Evolutionary conservation across 2,888 invertebrate genomes (phyloP).

Genomic region (Acanthopleura granulata): DNA sequence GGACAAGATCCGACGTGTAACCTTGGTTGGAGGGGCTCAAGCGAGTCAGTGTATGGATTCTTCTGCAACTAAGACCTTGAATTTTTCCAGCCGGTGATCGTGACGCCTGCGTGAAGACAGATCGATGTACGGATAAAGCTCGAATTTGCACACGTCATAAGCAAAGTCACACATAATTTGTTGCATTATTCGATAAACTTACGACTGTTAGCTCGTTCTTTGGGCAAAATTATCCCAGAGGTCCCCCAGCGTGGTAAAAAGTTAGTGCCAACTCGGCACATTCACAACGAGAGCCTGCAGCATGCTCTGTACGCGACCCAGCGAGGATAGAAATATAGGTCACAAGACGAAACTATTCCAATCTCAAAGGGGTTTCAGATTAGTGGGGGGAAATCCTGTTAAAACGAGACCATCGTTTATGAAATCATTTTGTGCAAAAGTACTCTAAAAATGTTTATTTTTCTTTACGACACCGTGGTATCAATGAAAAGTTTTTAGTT

Average conservation of each 20-base stretch:
- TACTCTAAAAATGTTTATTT: neutral
- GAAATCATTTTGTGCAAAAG: no score
- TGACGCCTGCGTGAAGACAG: no score
- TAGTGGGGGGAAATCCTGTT: neutral
- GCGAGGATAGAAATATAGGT: neutral
- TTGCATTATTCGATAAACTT: constrained; percentile 7
- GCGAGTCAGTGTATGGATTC: no score
- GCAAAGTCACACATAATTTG: no score
- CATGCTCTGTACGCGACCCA: neutral
- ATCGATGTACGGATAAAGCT: no score
- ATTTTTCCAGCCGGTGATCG: no score
- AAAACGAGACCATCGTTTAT: no score
- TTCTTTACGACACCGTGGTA: neutral
- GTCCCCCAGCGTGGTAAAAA: neutral
- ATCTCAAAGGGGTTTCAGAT: neutral
- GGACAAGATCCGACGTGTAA: no score
- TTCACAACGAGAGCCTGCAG: neutral
- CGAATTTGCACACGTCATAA: no score
- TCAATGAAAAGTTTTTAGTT: neutral
- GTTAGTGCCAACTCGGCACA: constrained; percentile 18
- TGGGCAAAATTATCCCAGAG: neutral
- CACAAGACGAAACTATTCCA: neutral
- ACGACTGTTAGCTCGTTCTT: neutral
- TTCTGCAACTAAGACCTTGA: no score
- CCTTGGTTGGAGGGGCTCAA: no score